Conservation (phyloP, 2,888 invertebrate genomes). For the Melanargia galathea region DNA sequence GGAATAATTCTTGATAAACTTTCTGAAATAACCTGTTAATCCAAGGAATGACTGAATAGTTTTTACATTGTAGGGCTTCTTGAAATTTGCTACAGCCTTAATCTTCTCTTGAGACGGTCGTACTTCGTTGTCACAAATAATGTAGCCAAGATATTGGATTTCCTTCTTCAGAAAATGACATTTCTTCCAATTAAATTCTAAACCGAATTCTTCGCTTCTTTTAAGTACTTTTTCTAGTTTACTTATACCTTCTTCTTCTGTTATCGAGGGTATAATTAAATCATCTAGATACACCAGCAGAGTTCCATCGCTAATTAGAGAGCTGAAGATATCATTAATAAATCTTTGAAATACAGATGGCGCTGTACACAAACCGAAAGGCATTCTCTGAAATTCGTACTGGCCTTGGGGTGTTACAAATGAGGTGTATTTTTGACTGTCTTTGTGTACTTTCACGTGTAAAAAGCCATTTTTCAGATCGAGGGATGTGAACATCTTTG, state of each 20-base stretch:
- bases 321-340: conserved; percentile 47
- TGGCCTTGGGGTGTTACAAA: conserved; percentile 57
- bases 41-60: conserved; percentile 43
- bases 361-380: conserved; percentile 45
- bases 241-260: background rate
- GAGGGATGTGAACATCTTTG: conserved; percentile 40
- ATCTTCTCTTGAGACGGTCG: conserved; percentile 39
- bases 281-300: conserved; percentile 16
- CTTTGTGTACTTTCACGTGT: conserved; percentile 48
- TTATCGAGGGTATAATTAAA: background rate
- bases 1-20: conserved; percentile 44
- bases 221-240: conserved; percentile 5
- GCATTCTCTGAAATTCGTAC: conserved; percentile 54
- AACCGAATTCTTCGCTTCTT: conserved; percentile 31
- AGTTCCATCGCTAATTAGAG: conserved; percentile 39
- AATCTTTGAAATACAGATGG: conserved; percentile 54
- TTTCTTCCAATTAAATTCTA: conserved; percentile 44
- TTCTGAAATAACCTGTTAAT: conserved; percentile 43
- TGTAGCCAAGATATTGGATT: conserved; percentile 44
- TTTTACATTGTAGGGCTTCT: conserved; percentile 38
- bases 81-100: conserved; percentile 38
- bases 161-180: conserved; percentile 45
- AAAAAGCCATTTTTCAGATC: conserved; percentile 57
- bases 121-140: conserved; percentile 33
- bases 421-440: conserved; percentile 51